phyloP scores from a whole-genome alignment of 2,797 vertebrate genomes.

The Gallinago stenura region DNA sequence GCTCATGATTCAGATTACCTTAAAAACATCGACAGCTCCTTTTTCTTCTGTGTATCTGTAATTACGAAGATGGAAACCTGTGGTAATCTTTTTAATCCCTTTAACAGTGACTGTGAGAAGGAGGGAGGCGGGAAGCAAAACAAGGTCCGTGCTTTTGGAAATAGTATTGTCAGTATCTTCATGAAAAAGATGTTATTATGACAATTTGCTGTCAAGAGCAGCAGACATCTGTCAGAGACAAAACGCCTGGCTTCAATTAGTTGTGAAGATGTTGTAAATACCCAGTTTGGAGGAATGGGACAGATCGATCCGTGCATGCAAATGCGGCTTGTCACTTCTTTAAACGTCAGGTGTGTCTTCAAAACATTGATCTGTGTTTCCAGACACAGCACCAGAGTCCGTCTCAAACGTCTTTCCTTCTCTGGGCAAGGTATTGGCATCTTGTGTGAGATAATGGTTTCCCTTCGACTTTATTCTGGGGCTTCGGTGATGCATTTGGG shows the following conservation, averaged over 20 bases:
- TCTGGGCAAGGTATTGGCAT: not conserved
- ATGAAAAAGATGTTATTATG: not conserved
- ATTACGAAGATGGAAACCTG: not conserved
- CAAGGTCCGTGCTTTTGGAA: not conserved
- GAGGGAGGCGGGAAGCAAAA: not conserved
- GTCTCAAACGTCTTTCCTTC: fast-evolving
- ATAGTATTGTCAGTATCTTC: not conserved
- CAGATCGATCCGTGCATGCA: not conserved
- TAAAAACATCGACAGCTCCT: not conserved
- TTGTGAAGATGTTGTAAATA: not conserved
- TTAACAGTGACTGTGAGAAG: not conserved
- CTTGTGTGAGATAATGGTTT: not conserved
- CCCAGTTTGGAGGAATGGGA: not conserved
- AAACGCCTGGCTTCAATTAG: not conserved
- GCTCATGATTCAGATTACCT: not conserved
- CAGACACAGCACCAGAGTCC: not conserved
- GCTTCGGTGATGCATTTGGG: not conserved
- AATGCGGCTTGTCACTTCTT: not conserved
- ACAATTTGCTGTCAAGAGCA: slow-evolving; percentile 30
- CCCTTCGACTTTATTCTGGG: fast-evolving
- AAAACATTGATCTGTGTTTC: not conserved
- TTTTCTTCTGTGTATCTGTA: not conserved
- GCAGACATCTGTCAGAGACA: not conserved
- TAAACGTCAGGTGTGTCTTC: not conserved
- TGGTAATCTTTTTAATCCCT: not conserved